Evolutionary conservation across 2,888 invertebrate genomes (phyloP), one percentile per base, ranked within the genome.

Genomic region (Brenthis hecate): DNA sequence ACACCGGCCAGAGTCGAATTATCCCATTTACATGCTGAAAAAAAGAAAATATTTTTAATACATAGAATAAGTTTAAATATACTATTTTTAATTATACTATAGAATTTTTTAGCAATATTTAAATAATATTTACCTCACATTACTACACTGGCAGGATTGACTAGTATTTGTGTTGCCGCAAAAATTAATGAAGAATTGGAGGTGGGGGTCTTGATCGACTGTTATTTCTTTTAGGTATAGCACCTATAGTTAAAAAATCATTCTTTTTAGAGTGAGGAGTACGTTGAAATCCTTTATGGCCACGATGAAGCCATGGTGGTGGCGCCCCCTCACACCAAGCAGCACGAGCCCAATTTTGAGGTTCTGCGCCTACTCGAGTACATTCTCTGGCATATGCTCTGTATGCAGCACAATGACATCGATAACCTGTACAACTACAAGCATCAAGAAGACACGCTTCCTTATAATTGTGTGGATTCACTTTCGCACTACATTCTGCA

Each of bases 381-480:
- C 98, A 98, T 85, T 97, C 97, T 74, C 97, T 95, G 0, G 97
- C 96, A 82, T 98, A 98, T 3, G 98, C 98, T 66, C 96, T 95
- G 80, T 98, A 95, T 72, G 97, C 96, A 76, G 98, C 97, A 86
- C 98, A 98, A 84, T 98, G 97, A 79, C 98, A 98, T 79, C 94
- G 94, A 69, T 94, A 94, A 14, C 94, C 94, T 2, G 96, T 95
- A 85, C 98, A 98, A 80, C 97, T 97, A 82, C 98, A 98, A 90
- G 98, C 96, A 83, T 98, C 98, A 84, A 96, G 93, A 77, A 96
- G 94, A 84, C 98, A 98, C 13, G 98, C 96, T 82, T 96, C 96
- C 83, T 96, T 96, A 84, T 97, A 98, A 81, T 97, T 96, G 73
- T 94, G 94, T 43, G 96, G 96, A 83, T 97, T 96, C 71, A 98